These are phyloP conservation scores for Synergus japonicus DNA, from an alignment of 2,888 invertebrate genomes.

Conservation along the genomic window DNA sequence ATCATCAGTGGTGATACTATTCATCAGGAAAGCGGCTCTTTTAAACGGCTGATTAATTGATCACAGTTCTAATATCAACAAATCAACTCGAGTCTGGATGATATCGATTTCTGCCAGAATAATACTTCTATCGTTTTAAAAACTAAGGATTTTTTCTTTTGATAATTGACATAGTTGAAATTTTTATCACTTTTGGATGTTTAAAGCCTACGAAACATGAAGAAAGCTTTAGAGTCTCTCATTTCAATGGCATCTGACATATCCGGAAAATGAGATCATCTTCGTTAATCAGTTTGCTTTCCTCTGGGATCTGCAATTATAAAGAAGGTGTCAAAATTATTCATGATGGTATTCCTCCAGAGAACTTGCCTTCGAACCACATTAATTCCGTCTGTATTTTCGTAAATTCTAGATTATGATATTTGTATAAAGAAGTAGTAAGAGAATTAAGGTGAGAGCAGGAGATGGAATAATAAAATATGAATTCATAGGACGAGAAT, in stretches of 20 bases:
- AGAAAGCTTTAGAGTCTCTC: neutral
- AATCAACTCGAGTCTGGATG: conserved; percentile 48
- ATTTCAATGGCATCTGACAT: neutral
- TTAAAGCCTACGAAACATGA: neutral
- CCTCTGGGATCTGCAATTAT: conserved; percentile 8
- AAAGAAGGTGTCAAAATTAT: conserved; percentile 10
- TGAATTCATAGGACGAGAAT: too few relatives aligned
- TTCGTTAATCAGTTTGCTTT: conserved; percentile 16
- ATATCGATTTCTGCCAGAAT: conserved; percentile 53
- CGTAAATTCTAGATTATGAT: neutral
- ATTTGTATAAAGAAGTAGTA: neutral
- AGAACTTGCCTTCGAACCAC: neutral
- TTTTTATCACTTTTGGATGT: neutral
- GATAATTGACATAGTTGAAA: neutral
- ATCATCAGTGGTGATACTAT: neutral
- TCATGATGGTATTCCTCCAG: neutral
- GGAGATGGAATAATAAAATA: too few relatives aligned
- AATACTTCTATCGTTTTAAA: conserved; percentile 46
- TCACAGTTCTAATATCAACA: neutral
- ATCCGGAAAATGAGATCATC: conserved; percentile 21
- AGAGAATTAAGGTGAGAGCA: too few relatives aligned
- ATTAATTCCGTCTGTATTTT: neutral
- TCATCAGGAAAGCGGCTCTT: neutral
- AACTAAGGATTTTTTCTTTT: neutral
- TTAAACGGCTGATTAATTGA: neutral